Evolutionary conservation across 2,888 invertebrate genomes (phyloP).

Genomic region (Brachypterus glaber): DNA sequence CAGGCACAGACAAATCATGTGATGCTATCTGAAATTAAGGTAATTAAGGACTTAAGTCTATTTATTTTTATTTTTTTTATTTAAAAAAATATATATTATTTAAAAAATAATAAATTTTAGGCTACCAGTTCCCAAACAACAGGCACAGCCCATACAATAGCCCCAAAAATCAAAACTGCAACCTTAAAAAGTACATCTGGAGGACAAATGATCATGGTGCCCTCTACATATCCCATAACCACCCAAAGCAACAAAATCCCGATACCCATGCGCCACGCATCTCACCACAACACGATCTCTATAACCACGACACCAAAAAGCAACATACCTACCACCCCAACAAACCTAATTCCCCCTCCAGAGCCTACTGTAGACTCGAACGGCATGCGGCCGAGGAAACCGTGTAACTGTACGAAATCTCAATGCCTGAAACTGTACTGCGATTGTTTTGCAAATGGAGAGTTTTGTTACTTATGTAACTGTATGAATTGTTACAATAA

Average conservation of each 20-base stretch:
- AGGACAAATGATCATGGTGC: neutral
- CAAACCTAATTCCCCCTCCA: neutral
- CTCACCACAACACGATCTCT: no score
- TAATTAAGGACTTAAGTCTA: no score
- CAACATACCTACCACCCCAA: no score
- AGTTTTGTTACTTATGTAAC: conserved; percentile 96
- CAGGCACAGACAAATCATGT: conserved; percentile 22
- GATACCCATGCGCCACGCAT: neutral
- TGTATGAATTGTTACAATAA: conserved; percentile 97
- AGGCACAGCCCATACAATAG: conserved; percentile 29
- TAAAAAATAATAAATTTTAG: no score
- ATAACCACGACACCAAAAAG: no score
- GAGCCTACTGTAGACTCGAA: neutral
- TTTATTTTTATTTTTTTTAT: no score
- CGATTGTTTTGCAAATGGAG: conserved; percentile 99
- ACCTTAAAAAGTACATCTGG: neutral
- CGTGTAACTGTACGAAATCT: conserved; percentile 98
- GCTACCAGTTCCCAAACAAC: no score
- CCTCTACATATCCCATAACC: neutral
- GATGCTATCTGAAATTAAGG: conserved; percentile 33
- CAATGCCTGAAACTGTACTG: conserved; percentile 98
- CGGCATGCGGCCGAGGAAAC: conserved; percentile 51
- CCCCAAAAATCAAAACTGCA: conserved; percentile 17
- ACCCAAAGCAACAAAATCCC: neutral
- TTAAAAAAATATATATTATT: no score